These are phyloP conservation scores for Drosophila ezoana DNA, from an alignment of 2,888 invertebrate species.

Conservation along the genomic window DNA sequence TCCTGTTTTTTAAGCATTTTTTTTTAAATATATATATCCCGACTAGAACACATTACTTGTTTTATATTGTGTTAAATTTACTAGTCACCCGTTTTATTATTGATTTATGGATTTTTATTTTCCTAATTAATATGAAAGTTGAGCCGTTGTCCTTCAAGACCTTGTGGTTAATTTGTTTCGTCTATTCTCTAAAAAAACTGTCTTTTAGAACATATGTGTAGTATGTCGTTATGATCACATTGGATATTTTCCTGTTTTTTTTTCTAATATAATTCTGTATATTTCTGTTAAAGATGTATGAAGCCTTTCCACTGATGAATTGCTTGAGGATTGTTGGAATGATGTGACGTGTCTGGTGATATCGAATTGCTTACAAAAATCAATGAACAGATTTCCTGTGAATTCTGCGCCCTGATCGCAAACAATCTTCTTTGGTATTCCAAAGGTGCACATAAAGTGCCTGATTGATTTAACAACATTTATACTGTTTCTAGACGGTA, in stretches of 20 bases:
- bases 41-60: no score
- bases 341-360: slow-evolving; percentile 1
- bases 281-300: not conserved
- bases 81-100: not conserved
- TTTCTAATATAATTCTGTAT: no score
- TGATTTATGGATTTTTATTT: not conserved
- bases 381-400: slow-evolving; percentile 35
- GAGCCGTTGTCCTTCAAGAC: no score
- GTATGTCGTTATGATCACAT: no score
- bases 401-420: slow-evolving; percentile 50
- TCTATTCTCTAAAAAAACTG: not conserved
- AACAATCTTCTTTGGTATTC: slow-evolving; percentile 36
- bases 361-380: slow-evolving; percentile 25
- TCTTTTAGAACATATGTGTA: no score
- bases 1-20: no score
- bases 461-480: not conserved
- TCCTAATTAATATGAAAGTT: no score
- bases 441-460: no score
- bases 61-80: not conserved
- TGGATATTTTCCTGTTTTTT: no score
- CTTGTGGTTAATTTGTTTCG: not conserved
- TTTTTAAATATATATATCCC: no score
- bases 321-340: slow-evolving; percentile 22
- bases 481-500: not conserved
- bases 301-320: not conserved